These are phyloP conservation scores for Syndactyla subalaris DNA, from an alignment of 2,797 vertebrate genomes.

Conservation along the genomic window DNA sequence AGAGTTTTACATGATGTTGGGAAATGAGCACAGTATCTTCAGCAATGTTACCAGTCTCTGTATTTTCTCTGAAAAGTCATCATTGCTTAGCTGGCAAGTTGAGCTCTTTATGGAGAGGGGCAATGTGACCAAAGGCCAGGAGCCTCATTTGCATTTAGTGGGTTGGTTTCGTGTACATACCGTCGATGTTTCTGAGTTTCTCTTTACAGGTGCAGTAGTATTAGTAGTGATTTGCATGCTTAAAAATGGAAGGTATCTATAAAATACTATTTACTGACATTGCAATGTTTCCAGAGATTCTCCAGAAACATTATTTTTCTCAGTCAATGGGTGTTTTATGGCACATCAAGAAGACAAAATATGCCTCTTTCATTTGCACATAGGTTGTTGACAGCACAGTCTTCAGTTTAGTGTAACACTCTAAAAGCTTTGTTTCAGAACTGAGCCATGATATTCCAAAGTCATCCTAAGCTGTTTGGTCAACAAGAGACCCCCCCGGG, in stretches of 20 bases:
- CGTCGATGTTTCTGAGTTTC: not conserved
- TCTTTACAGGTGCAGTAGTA: not conserved
- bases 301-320: not conserved
- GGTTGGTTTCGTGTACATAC: not conserved
- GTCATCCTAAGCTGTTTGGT: not conserved
- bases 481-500: not conserved
- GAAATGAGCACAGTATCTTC: not conserved
- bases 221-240: not conserved
- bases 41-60: not conserved
- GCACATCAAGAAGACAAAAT: not conserved
- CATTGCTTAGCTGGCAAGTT: not conserved
- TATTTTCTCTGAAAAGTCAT: not conserved
- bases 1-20: not conserved
- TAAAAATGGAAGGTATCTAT: not conserved
- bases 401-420: not conserved
- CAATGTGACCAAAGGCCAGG: not conserved
- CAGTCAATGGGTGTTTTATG: not conserved
- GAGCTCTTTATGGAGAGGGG: not conserved
- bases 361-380: not conserved
- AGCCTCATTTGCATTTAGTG: not conserved
- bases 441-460: not conserved
- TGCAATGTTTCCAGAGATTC: not conserved
- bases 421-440: not conserved
- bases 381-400: not conserved
- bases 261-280: conserved; percentile 12